These are phyloP conservation scores for Leuciscus idus DNA, from an alignment of 2,113 vertebrate genomes.

Conservation along the genomic window DNA sequence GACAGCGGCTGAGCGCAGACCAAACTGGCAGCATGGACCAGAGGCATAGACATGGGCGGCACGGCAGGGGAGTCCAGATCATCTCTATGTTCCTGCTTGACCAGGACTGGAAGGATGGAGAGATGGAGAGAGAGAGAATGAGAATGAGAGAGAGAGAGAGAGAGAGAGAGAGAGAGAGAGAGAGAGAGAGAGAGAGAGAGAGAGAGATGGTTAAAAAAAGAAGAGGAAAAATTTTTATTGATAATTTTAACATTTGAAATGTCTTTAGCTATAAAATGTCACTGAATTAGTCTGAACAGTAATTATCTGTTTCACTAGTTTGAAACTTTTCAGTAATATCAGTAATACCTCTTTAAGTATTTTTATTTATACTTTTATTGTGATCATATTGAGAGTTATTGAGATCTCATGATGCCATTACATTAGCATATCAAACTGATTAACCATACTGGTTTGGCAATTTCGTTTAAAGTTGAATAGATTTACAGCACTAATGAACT, in stretches of 20 bases:
- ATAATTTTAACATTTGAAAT: neutral
- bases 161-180: neutral
- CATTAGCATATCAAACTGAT: neutral
- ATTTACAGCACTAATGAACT: neutral
- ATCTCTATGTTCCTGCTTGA: conserved; percentile 94
- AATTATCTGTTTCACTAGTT: neutral
- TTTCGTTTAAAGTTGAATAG: neutral
- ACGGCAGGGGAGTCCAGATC: conserved; percentile 85
- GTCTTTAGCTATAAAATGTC: neutral
- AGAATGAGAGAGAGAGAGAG: neutral
- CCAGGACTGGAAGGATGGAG: conserved; percentile 79
- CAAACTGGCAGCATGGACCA: conserved; percentile 77
- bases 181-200: conserved; percentile 11
- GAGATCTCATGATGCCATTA: neutral
- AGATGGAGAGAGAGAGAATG: conserved; percentile 20
- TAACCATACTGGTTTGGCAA: neutral
- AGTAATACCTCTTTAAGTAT: neutral
- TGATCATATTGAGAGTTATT: neutral
- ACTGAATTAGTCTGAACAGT: neutral
- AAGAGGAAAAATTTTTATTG: neutral
- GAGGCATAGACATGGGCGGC: conserved; percentile 80
- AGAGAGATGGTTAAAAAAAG: neutral
- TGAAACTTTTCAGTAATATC: neutral
- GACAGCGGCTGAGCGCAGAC: conserved; percentile 82
- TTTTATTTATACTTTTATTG: neutral